Conservation (phyloP, 2,113 vertebrate genomes). For the Paratilapia polleni region DNA sequence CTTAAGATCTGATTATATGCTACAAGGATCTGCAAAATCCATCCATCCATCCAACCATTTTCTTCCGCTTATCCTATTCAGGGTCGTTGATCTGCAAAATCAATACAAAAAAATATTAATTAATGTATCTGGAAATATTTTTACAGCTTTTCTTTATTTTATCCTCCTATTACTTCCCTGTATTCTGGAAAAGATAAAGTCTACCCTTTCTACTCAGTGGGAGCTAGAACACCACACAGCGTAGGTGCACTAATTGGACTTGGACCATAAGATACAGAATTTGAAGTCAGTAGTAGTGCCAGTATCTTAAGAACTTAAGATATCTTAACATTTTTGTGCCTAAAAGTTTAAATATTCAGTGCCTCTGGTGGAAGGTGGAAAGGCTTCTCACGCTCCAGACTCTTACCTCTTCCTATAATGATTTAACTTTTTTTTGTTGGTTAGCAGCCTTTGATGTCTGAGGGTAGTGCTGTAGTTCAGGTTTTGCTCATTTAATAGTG, state of each 20-base stretch:
- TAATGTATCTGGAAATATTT: not conserved
- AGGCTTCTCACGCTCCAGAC: not conserved
- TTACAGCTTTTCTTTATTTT: not conserved
- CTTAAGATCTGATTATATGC: not conserved
- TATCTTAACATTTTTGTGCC: not conserved
- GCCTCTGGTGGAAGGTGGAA: not conserved
- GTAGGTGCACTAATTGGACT: not conserved
- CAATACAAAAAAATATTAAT: not conserved
- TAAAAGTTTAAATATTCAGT: not conserved
- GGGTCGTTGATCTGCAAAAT: too few species aligned
- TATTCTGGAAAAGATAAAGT: not conserved
- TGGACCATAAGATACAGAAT: not conserved
- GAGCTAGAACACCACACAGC: not conserved
- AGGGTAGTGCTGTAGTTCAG: not conserved
- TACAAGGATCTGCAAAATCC: not conserved
- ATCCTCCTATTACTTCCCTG: not conserved
- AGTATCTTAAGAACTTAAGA: not conserved
- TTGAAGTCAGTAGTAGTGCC: not conserved
- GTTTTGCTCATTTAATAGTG: not conserved
- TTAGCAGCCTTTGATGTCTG: not conserved
- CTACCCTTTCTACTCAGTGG: not conserved
- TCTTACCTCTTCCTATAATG: not conserved
- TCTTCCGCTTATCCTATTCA: too few species aligned
- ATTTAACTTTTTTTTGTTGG: not conserved
- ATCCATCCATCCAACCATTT: too few species aligned